Evolutionary conservation across 2,113 vertebrate species (phyloP), one percentile per base, ranked within the genome.

Genomic region (Accipiter virgatus): DNA sequence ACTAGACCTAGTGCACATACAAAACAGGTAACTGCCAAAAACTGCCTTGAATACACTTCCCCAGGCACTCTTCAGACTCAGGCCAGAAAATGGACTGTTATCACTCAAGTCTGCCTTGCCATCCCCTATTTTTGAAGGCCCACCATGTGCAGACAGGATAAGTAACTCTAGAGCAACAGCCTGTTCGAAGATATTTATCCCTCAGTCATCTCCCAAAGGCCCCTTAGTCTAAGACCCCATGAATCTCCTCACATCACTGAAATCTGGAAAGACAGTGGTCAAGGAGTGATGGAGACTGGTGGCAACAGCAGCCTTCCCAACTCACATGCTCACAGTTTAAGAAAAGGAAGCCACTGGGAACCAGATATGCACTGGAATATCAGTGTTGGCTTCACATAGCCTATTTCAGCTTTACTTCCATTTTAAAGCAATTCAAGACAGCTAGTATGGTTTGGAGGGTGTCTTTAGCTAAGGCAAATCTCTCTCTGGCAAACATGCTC

Each of bases 101-200:
- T 9, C 63, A 89, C 3, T 15, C 42, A 34, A 82, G 25, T 7
- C 45, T 59, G 38, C 43, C 38, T 45, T 34, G 31, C 13, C 19
- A 68, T 13, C 18, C 38, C 43, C 42, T 82, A 26, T 75, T 56
- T 78, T 19, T 58, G 16, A 67, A 75, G 29, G 47, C 26, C 38
- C 10, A 63, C 42, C 29, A 15, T 1, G 11, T 2, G 0, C 2
- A 2, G n/a, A 85, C 18, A 50, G 36, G 48, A 17, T 20, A 81
- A 83, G 2, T 15, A 88, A 79, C 62, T 55, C 1, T 0, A 11
- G 23, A 19, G 75, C 34, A 82, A 42, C 16, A 88, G 42, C 10
- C 42, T 58, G 21, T 17, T 77, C n/a, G n/a, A 47, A 77, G 6
- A 14, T 11, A 43, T 27, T 74, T 58, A 79, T 32, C 31, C 13